Evolutionary conservation across 2,888 invertebrate species (phyloP), one percentile per base, ranked within the genome.

Genomic region (Invenusta paracnida): DNA sequence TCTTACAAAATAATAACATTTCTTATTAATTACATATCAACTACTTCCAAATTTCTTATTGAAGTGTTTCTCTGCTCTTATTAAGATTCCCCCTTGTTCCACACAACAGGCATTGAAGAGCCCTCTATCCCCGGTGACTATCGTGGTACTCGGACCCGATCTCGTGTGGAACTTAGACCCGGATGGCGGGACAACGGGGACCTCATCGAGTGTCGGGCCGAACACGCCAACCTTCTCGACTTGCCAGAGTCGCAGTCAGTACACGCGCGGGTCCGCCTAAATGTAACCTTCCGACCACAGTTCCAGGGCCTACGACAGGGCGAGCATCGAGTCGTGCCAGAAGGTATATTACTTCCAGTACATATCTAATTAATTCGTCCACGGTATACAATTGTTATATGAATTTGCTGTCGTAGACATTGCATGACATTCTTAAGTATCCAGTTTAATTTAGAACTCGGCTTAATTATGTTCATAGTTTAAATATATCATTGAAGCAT

Each of bases 261-360:
- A n/a, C 66, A 67, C 29, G 67, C 66, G n/a, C 66, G 84, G 29
- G 48, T 73, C 25, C 84, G 67, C 25, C 25, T 84, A 0, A 84
- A 84, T 25, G 84, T 84, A 0, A 84, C 84, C 28, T 84, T 84
- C 25, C 27, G n/a, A 1, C 84, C 84, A 1, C 84, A 84, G 67
- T 84, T 84, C 48, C 67, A 84, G 29, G 84, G 84, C 27, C 73
- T 73, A 5, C 5, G 11, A 25, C 73, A 73, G 23, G 73, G 73
- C 73, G 73, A 25, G 23, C 73, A 73, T 23, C 11, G 73, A 23
- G 25, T 23, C 17, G 73, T 73, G 2, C 11, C 5, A 23, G 73
- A 73, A 25, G 73, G 73, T 73, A 73, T 13, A 17, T 5, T 48
- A 5, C 48, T 11, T 11, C 11, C 5, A 48, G 11, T 48, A 48